These are phyloP conservation scores for Cenopis cana DNA, from an alignment of 2,888 invertebrate genomes.

Conservation along the genomic window DNA sequence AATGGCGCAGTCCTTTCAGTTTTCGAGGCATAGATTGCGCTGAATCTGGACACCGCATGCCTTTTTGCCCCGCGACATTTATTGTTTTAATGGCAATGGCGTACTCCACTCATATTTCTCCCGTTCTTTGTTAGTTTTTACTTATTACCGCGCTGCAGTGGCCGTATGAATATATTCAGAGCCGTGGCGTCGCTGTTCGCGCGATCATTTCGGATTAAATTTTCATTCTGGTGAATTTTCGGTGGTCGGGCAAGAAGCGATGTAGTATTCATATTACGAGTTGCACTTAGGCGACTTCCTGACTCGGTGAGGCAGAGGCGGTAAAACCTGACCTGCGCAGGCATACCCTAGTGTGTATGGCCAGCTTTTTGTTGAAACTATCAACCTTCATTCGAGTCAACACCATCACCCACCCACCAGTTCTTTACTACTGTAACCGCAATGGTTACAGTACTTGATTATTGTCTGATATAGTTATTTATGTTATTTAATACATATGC, in stretches of 20 bases:
- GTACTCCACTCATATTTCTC: constrained; percentile 69
- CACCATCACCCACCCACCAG: no score
- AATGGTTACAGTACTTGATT: no score
- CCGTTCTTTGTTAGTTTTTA: constrained; percentile 69
- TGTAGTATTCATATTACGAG: constrained; percentile 68
- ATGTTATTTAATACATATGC: no score
- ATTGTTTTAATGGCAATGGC: constrained; percentile 71
- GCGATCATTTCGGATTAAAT: constrained; percentile 71
- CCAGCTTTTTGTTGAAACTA: no score
- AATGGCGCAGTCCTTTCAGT: constrained; percentile 15
- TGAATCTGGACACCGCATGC: constrained; percentile 41
- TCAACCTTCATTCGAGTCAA: no score
- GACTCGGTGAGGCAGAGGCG: no score
- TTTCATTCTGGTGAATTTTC: constrained; percentile 66
- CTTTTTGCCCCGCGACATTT: constrained; percentile 64
- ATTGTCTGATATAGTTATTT: no score
- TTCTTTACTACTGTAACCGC: no score
- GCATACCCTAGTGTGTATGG: no score
- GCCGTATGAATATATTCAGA: constrained; percentile 73
- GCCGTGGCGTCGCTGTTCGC: constrained; percentile 52
- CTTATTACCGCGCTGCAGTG: constrained; percentile 67
- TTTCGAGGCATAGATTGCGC: constrained; percentile 42
- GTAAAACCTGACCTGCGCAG: no score
- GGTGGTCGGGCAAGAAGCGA: constrained; percentile 50
- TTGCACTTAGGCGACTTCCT: constrained; percentile 11